A percentile compares a stretch with the other conserved stretches of the same genome.
phyloP scores from a whole-genome alignment of 2,797 vertebrate genomes.

The Sebastes iracundus region DNA sequence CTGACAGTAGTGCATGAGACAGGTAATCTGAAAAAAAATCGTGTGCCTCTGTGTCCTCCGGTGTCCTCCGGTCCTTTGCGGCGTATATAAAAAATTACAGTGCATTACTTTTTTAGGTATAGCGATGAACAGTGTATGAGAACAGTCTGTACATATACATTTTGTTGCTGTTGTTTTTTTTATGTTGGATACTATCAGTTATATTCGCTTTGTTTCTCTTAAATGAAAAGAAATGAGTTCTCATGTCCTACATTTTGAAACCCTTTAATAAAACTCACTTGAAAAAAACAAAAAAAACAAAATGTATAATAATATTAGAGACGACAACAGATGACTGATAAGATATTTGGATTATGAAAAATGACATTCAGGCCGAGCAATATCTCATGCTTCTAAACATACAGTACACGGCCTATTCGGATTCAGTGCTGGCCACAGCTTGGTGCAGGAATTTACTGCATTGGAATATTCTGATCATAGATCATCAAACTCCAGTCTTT shows the following conservation, averaged over 20 bases:
- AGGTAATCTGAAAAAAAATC: no score
- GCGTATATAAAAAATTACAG: no score
- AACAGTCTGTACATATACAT: neutral
- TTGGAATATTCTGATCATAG: neutral
- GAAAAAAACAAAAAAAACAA: no score
- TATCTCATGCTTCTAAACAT: neutral
- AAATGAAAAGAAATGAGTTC: neutral
- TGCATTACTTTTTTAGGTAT: no score
- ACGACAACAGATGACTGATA: neutral
- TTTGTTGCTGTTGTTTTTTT: neutral
- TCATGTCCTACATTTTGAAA: no score
- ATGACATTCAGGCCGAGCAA: neutral
- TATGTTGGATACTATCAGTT: neutral
- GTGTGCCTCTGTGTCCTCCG: no score
- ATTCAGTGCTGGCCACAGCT: neutral
- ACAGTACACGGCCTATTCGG: neutral
- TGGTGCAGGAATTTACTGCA: neutral
- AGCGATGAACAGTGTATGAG: no score
- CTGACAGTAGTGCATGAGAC: no score
- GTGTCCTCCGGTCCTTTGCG: no score
- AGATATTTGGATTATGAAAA: neutral
- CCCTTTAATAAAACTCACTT: no score
- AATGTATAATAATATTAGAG: neutral
- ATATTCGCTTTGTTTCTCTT: neutral
- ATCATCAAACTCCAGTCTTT: neutral